Base-by-base conservation (phyloP, 2,797 vertebrate genomes). In the Toxotes lorentzi region DNA sequence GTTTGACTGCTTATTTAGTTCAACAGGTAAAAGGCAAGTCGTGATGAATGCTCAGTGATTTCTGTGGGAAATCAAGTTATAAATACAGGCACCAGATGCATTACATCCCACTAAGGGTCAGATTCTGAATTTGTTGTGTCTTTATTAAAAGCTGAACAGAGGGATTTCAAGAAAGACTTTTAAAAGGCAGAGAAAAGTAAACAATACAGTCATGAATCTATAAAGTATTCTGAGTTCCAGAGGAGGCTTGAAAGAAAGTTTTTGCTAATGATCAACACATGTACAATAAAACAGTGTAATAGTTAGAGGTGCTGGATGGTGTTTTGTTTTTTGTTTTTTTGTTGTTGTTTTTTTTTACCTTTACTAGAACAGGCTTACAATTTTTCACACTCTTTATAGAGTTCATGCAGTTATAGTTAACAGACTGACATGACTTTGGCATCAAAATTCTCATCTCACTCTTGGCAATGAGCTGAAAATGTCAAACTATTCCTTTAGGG, bases 21-120 rank as follows among this genome's bases (percentile, higher is more conserved):
- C 75, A 89, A 71, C 73, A 82, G 79, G 86, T 88, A 76, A 70
- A 9, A 84, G 78, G 85, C 62, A 5, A 66, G 78, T 69, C 57
- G 24, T 70, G 56, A 38, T 57, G 79, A 74, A 74, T 70, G 61
- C 79, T 81, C 41, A 19, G 0, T 73, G 43, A 71, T 86, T 74
- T 78, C 88, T 81, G 60, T 24, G 9, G 83, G 83, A 81, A 87
- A 88, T 82, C 61, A 71, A 21, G 1, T 66, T 78, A 54, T 57
- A 81, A 81, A 85, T 70, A 79, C 53, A 67, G 60, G 19, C 60
- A 78, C 53, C 71, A 75, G 56, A 66, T 78, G 62, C 41, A 75
- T 73, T 79, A 62, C 8, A 73, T 66, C 64, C 57, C 38, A 70
- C 70, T 65, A 65, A 72, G 51, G 23, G 63, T 61, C 51, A 21